Conservation (phyloP, 1,140 invertebrate genomes). For the Apis dorsata region DNA sequence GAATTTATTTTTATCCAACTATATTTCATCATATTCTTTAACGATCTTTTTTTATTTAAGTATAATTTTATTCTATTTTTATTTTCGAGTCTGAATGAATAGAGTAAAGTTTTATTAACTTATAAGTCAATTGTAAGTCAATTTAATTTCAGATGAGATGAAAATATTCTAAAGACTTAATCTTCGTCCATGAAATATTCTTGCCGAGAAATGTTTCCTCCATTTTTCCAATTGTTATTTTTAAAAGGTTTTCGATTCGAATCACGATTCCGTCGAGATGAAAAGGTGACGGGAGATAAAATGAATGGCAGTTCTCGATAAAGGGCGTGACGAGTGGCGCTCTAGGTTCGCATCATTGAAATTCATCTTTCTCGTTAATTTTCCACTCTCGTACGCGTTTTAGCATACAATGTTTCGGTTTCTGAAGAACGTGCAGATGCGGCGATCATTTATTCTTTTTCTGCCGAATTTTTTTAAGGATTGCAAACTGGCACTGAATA, state of each 20-base stretch:
- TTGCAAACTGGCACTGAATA: not conserved
- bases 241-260: constrained; percentile 6
- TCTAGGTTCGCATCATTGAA: not conserved
- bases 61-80: not conserved
- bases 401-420: not conserved
- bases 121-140: no score
- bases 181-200: not conserved
- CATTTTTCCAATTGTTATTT: constrained; percentile 28
- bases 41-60: not conserved
- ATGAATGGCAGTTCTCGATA: constrained; percentile 23
- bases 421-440: not conserved
- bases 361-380: not conserved
- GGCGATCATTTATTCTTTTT: not conserved
- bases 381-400: not conserved
- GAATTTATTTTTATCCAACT: not conserved
- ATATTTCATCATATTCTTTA: not conserved
- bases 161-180: no score
- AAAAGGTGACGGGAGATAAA: not conserved
- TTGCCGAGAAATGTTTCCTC: constrained; percentile 24
- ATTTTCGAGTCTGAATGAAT: not conserved
- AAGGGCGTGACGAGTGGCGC: constrained; percentile 44
- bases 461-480: not conserved
- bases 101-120: no score
- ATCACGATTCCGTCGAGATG: constrained; percentile 15
- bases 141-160: no score